These are phyloP conservation scores for Reinhardtius hippoglossoides DNA, from an alignment of 2,113 vertebrate species.

Conservation along the genomic window DNA sequence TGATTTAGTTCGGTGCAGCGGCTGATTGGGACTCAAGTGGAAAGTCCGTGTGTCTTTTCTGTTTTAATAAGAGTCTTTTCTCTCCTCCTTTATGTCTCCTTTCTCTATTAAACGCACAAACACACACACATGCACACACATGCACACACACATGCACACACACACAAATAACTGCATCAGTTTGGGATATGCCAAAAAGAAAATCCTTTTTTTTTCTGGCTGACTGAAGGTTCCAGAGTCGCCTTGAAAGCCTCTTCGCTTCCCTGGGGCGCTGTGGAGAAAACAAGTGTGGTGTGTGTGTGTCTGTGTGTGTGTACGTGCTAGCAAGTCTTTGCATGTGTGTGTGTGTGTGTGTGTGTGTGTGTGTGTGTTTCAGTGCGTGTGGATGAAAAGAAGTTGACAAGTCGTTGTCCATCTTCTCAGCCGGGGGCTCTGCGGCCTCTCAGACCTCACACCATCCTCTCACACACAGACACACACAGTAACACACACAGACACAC, in stretches of 20 bases:
- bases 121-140: not conserved
- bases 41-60: slow-evolving; percentile 21
- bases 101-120: not conserved
- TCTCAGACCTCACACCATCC: slow-evolving; percentile 19
- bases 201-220: slow-evolving; percentile 32
- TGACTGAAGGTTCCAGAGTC: slow-evolving; percentile 51
- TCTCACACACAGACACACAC: not conserved
- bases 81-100: not conserved
- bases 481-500: not conserved
- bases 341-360: not conserved
- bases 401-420: slow-evolving; percentile 37
- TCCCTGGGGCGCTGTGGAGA: slow-evolving; percentile 28
- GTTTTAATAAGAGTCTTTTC: slow-evolving; percentile 33
- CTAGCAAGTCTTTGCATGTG: not conserved
- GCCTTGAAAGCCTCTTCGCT: slow-evolving; percentile 36
- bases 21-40: slow-evolving; percentile 22
- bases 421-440: slow-evolving; percentile 12
- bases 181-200: slow-evolving; percentile 24
- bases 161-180: not conserved
- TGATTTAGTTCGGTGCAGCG: slow-evolving; percentile 1
- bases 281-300: slow-evolving; percentile 18
- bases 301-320: not conserved
- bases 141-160: not conserved
- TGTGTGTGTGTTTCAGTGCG: not conserved
- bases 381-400: slow-evolving; percentile 38